Evolutionary conservation across 2,888 invertebrate genomes (phyloP).

Genomic region (Luperina nickerlii): DNA sequence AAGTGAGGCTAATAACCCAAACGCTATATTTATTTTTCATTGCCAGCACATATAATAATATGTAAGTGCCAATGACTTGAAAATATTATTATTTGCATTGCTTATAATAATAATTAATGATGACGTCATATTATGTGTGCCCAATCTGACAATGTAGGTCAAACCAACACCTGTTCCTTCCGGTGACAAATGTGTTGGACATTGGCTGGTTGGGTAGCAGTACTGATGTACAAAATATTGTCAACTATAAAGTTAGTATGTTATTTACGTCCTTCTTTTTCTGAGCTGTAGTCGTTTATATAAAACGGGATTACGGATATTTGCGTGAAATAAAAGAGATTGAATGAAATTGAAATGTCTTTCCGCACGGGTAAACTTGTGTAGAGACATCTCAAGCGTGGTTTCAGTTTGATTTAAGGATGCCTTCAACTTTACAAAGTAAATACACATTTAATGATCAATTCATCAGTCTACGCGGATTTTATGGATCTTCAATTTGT

Average conservation of each 20-base stretch:
- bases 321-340: neutral
- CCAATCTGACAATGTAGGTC: conserved; percentile 16
- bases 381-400: neutral
- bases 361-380: neutral
- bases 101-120: neutral
- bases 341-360: neutral
- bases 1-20: conserved; percentile 4
- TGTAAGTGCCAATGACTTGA: neutral
- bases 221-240: conserved; percentile 5
- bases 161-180: conserved; percentile 21
- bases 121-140: neutral
- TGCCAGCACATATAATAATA: neutral
- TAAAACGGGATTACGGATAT: neutral
- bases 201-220: neutral
- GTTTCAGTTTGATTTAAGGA: neutral
- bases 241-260: neutral
- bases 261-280: neutral
- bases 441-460: neutral
- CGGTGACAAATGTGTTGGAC: conserved; percentile 22
- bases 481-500: neutral
- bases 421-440: neutral
- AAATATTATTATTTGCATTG: neutral
- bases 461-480: neutral
- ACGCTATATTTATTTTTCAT: neutral
- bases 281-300: neutral